Percentiles rank a stretch among this genome's conserved stretches.
phyloP scores from a whole-genome alignment of 2,888 invertebrate genomes.

The Hetaerina titia region DNA sequence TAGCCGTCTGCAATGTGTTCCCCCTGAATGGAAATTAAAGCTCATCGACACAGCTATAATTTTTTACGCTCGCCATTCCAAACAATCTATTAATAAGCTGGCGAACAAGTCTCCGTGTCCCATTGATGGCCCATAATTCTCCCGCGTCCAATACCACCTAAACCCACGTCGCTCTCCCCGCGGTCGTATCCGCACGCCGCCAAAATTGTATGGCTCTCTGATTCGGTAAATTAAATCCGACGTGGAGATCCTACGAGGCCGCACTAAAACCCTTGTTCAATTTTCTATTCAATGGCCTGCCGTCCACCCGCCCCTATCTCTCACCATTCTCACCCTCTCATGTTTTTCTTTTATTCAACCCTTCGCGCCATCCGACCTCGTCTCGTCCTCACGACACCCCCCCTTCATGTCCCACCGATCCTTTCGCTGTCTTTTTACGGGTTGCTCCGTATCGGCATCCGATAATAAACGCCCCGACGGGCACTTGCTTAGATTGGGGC shows the following conservation, averaged over 20 bases:
- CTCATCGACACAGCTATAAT: not conserved
- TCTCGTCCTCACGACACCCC: not conserved
- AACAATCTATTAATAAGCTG: not conserved
- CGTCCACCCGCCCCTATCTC: not conserved
- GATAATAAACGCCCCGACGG: not conserved
- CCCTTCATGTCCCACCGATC: not conserved
- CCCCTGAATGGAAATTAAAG: not conserved
- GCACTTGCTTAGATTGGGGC: not conserved
- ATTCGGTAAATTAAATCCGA: constrained; percentile 29
- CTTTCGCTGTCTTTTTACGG: constrained; percentile 22
- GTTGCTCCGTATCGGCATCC: not conserved
- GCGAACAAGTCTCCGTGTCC: not conserved
- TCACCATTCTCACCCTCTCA: not conserved
- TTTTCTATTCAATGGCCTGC: not conserved
- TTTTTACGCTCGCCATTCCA: not conserved
- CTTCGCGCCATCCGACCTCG: not conserved
- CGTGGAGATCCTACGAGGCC: not conserved
- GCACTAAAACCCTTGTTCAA: constrained; percentile 34
- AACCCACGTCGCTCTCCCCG: not conserved
- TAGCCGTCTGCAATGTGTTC: not conserved
- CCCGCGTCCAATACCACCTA: not conserved
- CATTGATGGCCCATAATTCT: constrained; percentile 8
- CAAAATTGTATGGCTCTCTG: constrained; percentile 8
- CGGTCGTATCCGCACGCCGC: not conserved
- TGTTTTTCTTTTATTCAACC: not conserved